Base-by-base conservation (phyloP, 2,113 vertebrate species). In the Callocephalon fimbriatum region DNA sequence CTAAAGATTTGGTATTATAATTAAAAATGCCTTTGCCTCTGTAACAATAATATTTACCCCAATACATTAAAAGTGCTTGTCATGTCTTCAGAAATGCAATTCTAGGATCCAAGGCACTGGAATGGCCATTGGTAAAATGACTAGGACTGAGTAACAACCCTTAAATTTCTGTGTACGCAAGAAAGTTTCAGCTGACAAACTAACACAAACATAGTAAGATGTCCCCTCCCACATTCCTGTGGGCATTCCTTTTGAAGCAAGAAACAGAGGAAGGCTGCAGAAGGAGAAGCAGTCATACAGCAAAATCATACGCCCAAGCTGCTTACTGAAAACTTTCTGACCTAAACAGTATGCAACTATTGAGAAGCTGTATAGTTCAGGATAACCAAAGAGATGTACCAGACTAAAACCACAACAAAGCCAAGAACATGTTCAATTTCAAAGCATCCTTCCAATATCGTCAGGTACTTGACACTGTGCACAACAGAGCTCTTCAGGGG, bases 1-100 rank as follows among this genome's bases (percentile, higher is more conserved):
- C 38, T 84, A 82, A 78, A 91, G 51, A 65, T 84, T 29, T 65
- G 12, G 51, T 86, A 88, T 54, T 59, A 73, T 75, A 90, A 79
- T 86, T 68, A 61, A 65, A 94, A 89, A 85, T 35, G 63, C 40
- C 48, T 96, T 93, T 63, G 23, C 44, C 29, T 78, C 66, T 51
- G 11, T 67, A 90, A 73, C 82, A 90, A 4, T 66, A 94, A 54
- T 42, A 82, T 71, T 50, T 80, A 67, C 12, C 23, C 9, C 48
- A 70, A 32, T 29, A 82, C 27, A 79, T 50, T 87, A 81, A 72
- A 93, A 90, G 75, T 90, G 56, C 73, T 91, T 67, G 31, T 51
- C 32, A 53, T 9, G 12, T 68, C 35, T 94, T 88, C 45, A 92
- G 58, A 95, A 95, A 90, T 27, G 35, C 42, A 92, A 3, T 74